These are phyloP conservation scores for Erynnis tages DNA, from an alignment of 2,888 invertebrate genomes.

Conservation along the genomic window DNA sequence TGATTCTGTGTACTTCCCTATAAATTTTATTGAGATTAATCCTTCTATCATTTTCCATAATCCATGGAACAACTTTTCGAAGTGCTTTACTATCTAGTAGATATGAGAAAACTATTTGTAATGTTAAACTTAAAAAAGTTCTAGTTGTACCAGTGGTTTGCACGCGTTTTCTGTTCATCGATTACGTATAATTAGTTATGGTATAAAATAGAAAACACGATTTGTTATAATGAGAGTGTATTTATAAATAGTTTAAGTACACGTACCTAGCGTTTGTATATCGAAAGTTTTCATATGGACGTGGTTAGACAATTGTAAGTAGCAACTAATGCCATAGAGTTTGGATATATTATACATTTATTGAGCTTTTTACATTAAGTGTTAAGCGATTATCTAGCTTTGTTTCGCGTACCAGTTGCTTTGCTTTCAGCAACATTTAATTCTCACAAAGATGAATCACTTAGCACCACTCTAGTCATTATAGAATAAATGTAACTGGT, in stretches of 20 bases:
- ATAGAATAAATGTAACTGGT: conserved; percentile 15
- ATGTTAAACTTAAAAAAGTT: conserved; percentile 68
- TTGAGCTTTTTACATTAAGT: conserved; percentile 46
- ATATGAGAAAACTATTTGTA: conserved; percentile 74
- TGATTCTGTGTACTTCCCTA: neutral
- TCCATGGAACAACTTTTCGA: conserved; percentile 72
- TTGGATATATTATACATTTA: conserved; percentile 36
- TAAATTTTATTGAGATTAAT: conserved; percentile 7
- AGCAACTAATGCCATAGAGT: conserved; percentile 52
- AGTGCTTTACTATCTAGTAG: conserved; percentile 82
- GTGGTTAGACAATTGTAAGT: conserved; percentile 62
- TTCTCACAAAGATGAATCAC: conserved; percentile 6
- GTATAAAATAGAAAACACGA: conserved; percentile 44
- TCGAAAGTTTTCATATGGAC: conserved; percentile 64
- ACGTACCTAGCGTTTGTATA: conserved; percentile 75
- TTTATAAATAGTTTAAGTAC: conserved; percentile 58
- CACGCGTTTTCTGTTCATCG: conserved; percentile 52
- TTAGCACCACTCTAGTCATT: conserved; percentile 23
- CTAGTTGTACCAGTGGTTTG: conserved; percentile 72
- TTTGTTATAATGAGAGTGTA: conserved; percentile 72
- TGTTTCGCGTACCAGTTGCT: conserved; percentile 30
- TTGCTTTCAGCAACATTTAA: conserved; percentile 7
- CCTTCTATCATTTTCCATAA: conserved; percentile 47
- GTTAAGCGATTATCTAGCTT: conserved; percentile 33
- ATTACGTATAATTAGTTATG: conserved; percentile 32